These are phyloP conservation scores for Nerophis ophidion DNA, from an alignment of 2,113 vertebrate species.

Conservation along the genomic window DNA sequence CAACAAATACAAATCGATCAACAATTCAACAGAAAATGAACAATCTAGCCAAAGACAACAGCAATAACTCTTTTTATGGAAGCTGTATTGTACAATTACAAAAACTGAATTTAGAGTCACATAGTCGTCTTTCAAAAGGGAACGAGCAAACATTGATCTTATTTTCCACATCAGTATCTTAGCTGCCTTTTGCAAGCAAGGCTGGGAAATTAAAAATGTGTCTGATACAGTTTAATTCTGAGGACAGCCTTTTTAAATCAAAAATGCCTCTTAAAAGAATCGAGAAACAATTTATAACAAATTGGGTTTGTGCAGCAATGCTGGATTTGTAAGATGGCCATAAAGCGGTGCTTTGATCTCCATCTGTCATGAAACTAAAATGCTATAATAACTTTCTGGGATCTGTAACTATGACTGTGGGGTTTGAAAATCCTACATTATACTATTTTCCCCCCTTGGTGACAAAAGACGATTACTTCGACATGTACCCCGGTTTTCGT, in stretches of 20 bases:
- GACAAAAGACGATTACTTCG: no score
- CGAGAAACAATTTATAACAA: slow-evolving; percentile 10
- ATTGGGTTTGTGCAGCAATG: slow-evolving; percentile 10
- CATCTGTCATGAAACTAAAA: slow-evolving; percentile 9
- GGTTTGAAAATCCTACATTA: not conserved
- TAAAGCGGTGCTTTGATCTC: slow-evolving; percentile 4
- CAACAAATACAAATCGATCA: no score
- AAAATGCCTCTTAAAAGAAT: slow-evolving; percentile 11
- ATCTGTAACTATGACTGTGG: not conserved
- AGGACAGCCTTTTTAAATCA: not conserved
- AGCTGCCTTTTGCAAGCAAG: not conserved
- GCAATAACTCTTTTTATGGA: no score
- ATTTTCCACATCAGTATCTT: slow-evolving; percentile 6
- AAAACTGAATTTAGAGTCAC: no score
- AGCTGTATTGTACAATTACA: no score
- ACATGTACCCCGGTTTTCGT: no score
- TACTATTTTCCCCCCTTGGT: no score
- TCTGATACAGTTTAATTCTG: slow-evolving; percentile 12
- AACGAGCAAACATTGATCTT: not conserved
- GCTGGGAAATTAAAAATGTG: slow-evolving; percentile 11
- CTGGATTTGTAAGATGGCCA: slow-evolving; percentile 25
- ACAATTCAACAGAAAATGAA: no score
- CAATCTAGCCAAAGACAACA: no score
- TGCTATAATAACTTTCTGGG: slow-evolving; percentile 1
- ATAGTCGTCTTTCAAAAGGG: not conserved